These are phyloP conservation scores for Eumacrocentrus americanus DNA, from an alignment of 2,888 invertebrate genomes.

Conservation along the genomic window DNA sequence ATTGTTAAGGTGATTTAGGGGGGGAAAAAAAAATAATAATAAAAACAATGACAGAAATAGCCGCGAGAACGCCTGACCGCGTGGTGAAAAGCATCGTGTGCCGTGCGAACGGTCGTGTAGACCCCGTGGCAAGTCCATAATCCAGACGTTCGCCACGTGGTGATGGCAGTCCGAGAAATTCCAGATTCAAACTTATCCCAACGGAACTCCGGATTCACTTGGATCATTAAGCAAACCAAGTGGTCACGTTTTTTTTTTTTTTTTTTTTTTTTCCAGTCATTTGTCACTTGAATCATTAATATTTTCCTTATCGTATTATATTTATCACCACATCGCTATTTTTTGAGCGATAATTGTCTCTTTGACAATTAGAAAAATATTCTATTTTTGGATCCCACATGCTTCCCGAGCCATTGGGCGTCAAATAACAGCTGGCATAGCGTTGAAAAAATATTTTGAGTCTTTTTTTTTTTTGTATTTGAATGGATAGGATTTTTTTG, in stretches of 20 bases:
- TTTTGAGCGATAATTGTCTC: not conserved
- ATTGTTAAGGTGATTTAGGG: not conserved
- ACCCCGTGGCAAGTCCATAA: constrained; percentile 38
- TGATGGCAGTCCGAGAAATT: constrained; percentile 19
- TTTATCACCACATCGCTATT: not conserved
- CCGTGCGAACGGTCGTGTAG: constrained; percentile 36
- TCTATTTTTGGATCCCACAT: too few relatives aligned
- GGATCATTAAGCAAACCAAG: too few relatives aligned
- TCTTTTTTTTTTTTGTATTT: too few relatives aligned
- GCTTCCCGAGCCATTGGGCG: too few relatives aligned
- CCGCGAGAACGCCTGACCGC: constrained; percentile 24
- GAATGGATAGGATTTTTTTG: too few relatives aligned
- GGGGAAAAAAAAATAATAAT: not conserved
- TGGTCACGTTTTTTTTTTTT: not conserved
- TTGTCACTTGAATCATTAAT: constrained; percentile 3
- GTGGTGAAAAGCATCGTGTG: constrained; percentile 29
- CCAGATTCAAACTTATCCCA: not conserved
- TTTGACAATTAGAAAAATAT: not conserved
- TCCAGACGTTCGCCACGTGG: constrained; percentile 41
- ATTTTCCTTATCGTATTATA: not conserved
- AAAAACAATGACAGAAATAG: constrained; percentile 16
- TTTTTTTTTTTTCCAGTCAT: not conserved
- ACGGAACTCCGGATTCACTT: too few relatives aligned
- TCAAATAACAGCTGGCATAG: too few relatives aligned
- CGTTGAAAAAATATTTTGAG: too few relatives aligned